Evolutionary conservation across 2,888 invertebrate species (phyloP).

Genomic region (Ormyrus pomaceus): DNA sequence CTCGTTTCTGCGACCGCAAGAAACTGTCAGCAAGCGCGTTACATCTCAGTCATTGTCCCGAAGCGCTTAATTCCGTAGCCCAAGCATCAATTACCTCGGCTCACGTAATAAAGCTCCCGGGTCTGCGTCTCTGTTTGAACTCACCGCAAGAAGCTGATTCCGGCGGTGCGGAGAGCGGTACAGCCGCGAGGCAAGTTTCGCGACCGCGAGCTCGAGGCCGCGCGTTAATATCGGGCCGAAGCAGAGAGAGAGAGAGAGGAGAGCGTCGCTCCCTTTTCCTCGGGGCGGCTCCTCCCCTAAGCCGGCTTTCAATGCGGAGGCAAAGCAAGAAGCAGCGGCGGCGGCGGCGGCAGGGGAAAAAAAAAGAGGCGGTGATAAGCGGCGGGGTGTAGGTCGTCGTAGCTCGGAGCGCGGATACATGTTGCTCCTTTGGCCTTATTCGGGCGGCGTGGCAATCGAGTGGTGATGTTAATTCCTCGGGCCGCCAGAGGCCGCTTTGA

Average conservation of each 20-base stretch:
- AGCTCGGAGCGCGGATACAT: conserved; percentile 30
- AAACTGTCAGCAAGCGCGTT: too few species aligned
- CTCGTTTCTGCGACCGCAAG: too few species aligned
- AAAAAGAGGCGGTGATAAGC: conserved; percentile 26
- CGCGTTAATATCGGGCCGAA: too few species aligned
- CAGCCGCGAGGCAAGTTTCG: conserved; percentile 16
- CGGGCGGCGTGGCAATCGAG: conserved; percentile 15
- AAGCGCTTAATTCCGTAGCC: too few species aligned
- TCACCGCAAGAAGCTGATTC: neutral
- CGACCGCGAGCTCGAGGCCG: neutral
- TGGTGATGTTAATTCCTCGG: conserved; percentile 27
- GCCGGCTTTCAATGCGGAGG: neutral
- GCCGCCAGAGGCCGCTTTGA: conserved; percentile 3
- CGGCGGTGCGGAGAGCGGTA: neutral
- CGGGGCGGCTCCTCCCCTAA: too few species aligned
- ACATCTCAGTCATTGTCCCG: too few species aligned
- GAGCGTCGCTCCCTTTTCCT: too few species aligned
- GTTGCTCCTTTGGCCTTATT: conserved; percentile 6
- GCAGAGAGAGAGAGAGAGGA: too few species aligned
- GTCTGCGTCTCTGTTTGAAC: too few species aligned
- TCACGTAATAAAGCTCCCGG: too few species aligned
- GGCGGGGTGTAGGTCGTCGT: neutral
- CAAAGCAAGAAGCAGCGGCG: neutral
- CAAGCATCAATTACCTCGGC: too few species aligned
- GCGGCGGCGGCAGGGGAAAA: neutral